Conservation (phyloP, 2,888 invertebrate species). For the Mesorhabditis sp. region DNA sequence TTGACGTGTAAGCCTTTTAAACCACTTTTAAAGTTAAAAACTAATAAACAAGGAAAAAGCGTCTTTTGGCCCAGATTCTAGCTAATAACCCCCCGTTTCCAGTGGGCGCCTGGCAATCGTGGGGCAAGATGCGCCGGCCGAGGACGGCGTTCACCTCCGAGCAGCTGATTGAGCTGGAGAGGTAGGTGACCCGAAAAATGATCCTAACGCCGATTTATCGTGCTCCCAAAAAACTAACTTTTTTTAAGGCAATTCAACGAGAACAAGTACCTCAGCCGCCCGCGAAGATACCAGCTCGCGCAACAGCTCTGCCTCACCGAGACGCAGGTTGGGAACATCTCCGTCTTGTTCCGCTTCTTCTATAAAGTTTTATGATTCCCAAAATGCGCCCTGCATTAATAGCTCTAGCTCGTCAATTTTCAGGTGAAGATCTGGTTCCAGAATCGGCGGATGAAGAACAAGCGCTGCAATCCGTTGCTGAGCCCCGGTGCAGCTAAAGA, state of each 20-base stretch:
- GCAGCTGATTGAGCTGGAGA: conserved; percentile 91
- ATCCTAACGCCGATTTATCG: background rate
- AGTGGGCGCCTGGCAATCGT: conserved; percentile 57
- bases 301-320: conserved; percentile 94
- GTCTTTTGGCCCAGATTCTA: no score
- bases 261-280: conserved; percentile 96
- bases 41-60: background rate
- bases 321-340: conserved; percentile 75
- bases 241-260: conserved; percentile 80
- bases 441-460: conserved; percentile 97
- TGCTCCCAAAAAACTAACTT: background rate
- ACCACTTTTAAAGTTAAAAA: background rate
- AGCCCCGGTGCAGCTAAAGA: background rate
- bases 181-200: background rate
- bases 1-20: conserved; percentile 21
- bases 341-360: background rate
- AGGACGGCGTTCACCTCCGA: conserved; percentile 96
- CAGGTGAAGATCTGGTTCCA: conserved; percentile 84
- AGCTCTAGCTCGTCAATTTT: conserved; percentile 92
- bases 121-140: conserved; percentile 80
- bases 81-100: conserved; percentile 10
- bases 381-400: background rate
- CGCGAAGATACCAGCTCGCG: conserved; percentile 96
- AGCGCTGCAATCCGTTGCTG: conserved; percentile 64
- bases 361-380: background rate